Evolutionary conservation across 2,113 vertebrate genomes (phyloP).

Genomic region (Melanocharis versteri): DNA sequence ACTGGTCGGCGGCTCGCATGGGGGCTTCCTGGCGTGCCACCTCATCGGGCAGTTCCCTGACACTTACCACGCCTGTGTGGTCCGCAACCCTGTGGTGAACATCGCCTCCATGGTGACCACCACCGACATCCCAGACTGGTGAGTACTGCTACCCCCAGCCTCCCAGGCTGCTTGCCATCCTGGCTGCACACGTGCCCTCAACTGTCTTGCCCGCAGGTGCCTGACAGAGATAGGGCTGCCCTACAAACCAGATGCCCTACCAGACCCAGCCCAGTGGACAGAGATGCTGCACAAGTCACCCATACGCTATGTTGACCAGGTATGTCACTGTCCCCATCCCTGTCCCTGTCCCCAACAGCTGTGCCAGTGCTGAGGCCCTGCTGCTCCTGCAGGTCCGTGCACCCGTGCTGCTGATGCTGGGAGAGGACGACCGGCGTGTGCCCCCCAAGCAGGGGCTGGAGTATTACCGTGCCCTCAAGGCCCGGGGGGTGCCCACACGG

Average conservation of each 20-base stretch:
- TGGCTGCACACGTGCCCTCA: fast-evolving
- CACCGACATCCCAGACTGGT: conserved; percentile 98
- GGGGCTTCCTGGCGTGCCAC: conserved; percentile 93
- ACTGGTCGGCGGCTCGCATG: conserved; percentile 87
- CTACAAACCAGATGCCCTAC: conserved; percentile 73
- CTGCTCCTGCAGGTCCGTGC: conserved; percentile 79
- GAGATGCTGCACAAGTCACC: conserved; percentile 90
- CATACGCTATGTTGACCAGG: conserved; percentile 78
- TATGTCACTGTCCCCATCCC: not conserved
- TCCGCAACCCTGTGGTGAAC: conserved; percentile 89
- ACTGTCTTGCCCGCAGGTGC: conserved; percentile 77
- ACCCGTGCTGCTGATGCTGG: conserved; percentile 85
- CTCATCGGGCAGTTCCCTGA: conserved; percentile 91
- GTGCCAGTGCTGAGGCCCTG: not conserved
- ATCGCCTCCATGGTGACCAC: conserved; percentile 85
- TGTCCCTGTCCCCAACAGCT: fast-evolving
- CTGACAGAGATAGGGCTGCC: conserved; percentile 81
- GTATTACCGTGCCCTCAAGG: conserved; percentile 89
- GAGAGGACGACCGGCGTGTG: conserved; percentile 88
- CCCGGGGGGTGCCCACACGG: conserved; percentile 81
- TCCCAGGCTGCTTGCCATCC: not conserved
- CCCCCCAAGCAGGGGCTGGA: conserved; percentile 90
- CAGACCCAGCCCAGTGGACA: conserved; percentile 74
- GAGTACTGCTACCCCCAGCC: not conserved
- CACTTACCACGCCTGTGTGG: conserved; percentile 85